Base-by-base conservation (phyloP, 2,888 invertebrate genomes). In the Torymus auratus region DNA sequence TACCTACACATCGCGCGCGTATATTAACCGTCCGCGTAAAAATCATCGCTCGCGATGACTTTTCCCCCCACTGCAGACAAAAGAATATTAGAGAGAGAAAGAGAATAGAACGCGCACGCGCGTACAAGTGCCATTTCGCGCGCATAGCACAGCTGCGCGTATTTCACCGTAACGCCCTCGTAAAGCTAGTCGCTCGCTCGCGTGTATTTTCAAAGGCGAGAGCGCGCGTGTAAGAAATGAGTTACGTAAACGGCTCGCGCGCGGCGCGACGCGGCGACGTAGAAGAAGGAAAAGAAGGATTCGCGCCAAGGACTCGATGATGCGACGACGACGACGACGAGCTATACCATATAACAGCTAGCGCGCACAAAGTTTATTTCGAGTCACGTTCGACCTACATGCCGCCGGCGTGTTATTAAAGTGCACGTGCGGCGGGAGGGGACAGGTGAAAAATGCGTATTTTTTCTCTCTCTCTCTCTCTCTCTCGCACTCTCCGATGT, bases 321-420 rank as follows among this genome's bases (percentile, higher is more conserved):
- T 12, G 74, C 68, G 68, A 28, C 28, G 20, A 28, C 28, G 20
- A 28, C 28, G 28, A 28, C 28, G 7, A 2, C 3, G 28, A 7
- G 28, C 7, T 28, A 28, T 28, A 2, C 7, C 7, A 28, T 28
- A 28, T 28, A 28, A 28, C 28, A 28, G 2, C 2, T 28, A 4
- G 28, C 28, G 4, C 7, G 28, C 7, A 4, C 28, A 28, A 50
- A 52, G 53, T 62, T 78, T 80, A 74, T 75, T 75, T 74, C 72
- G 68, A 69, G 80, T 74, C 72, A 78, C 79, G 82, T 79, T 72
- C 76, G 79, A 76, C 79, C 79, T 77, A 73, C 73, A 69, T 80
- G 20, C 56, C 56, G 56, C 28, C 67, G 78, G 69, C 11, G 20
- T 56, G 58, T 79, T 79, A 79, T 74, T 69, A 74, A 79, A 79